A percentile compares a stretch with the other conserved stretches of the same genome.
These are phyloP conservation scores for Solenopsis invicta DNA, from an alignment of 1,140 invertebrate species.

Conservation along the genomic window DNA sequence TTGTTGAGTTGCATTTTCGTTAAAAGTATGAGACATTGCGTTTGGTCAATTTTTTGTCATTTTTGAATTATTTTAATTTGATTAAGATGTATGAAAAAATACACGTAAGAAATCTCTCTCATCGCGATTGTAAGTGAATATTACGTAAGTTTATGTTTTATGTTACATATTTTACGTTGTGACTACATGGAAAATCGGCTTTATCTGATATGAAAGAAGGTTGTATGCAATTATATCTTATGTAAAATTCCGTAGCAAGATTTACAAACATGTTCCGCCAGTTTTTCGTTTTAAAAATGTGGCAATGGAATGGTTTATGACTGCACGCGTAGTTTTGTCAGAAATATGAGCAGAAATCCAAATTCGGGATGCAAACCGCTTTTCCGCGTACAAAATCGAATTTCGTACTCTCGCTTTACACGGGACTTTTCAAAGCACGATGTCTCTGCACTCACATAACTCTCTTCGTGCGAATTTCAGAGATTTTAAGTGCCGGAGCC, in stretches of 20 bases:
- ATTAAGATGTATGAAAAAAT: slow-evolving; percentile 8
- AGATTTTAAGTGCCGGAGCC: slow-evolving; percentile 24
- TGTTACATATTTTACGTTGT: not conserved
- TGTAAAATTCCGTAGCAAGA: slow-evolving; percentile 20
- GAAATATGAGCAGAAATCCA: slow-evolving; percentile 1
- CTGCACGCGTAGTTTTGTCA: not conserved
- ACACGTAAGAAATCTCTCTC: not conserved
- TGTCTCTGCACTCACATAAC: slow-evolving; percentile 22
- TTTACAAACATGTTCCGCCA: slow-evolving; percentile 22
- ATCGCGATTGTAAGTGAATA: not conserved
- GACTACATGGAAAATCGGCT: not conserved
- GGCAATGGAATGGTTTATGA: not conserved
- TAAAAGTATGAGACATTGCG: not conserved
- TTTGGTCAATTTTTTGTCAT: not conserved
- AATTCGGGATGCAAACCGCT: slow-evolving; percentile 45
- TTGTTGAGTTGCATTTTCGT: not conserved
- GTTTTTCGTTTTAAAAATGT: slow-evolving; percentile 43
- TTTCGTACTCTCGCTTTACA: slow-evolving; percentile 39
- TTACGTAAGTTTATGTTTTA: not conserved
- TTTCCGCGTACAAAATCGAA: slow-evolving; percentile 18
- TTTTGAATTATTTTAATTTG: not conserved
- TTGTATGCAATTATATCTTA: not conserved
- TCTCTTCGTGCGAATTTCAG: slow-evolving; percentile 11
- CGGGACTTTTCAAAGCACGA: slow-evolving; percentile 35
- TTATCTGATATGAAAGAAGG: not conserved